A percentile compares a stretch with the other conserved stretches of the same genome.
Evolutionary conservation across 2,113 vertebrate species (phyloP).

Genomic region (Ginglymostoma cirratum): DNA sequence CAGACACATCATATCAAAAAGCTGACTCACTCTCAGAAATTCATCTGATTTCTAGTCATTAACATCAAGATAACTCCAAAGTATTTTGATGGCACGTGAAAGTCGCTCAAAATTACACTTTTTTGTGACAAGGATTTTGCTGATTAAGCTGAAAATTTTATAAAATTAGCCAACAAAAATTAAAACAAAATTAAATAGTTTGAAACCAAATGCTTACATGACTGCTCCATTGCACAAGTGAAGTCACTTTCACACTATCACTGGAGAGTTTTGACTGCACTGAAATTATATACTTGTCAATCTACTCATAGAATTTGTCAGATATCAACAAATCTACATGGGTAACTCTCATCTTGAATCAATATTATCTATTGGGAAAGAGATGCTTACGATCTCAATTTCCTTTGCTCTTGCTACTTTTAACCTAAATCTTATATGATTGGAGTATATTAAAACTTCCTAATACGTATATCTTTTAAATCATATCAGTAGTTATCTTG

Average conservation of each 20-base stretch:
- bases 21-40: not conserved
- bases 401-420: not conserved
- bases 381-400: not conserved
- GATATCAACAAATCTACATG: not conserved
- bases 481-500: not conserved
- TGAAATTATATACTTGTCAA: not conserved
- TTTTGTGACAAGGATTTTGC: not conserved
- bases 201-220: not conserved
- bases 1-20: not conserved
- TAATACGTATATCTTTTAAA: not conserved
- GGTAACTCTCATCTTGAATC: not conserved
- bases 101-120: not conserved
- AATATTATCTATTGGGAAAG: not conserved
- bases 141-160: not conserved
- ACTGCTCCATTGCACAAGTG: not conserved
- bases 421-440: not conserved
- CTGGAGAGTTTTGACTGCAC: not conserved
- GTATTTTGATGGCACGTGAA: not conserved
- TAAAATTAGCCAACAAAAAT: not conserved
- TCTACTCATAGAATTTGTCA: not conserved
- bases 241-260: not conserved
- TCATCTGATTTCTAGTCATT: not conserved
- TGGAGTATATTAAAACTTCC: not conserved
- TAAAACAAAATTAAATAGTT: not conserved
- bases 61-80: not conserved